A percentile compares a stretch with the other conserved stretches of the same genome.
Conservation (phyloP, 2,888 invertebrate species). For the Tipula helvola region DNA sequence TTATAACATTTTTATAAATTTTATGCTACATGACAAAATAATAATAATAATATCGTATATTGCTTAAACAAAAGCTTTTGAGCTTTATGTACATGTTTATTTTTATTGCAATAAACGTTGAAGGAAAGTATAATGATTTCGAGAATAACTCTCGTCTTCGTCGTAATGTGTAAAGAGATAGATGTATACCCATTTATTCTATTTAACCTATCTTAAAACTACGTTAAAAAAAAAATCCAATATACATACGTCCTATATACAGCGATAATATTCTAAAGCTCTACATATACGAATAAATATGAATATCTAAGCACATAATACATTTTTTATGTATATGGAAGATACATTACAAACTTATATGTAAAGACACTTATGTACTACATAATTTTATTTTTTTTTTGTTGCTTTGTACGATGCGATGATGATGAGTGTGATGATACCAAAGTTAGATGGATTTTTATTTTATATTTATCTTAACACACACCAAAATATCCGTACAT, state of each 20-base stretch:
- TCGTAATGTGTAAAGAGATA: not conserved
- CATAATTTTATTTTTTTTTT: not conserved
- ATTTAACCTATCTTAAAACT: not conserved
- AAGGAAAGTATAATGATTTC: not conserved
- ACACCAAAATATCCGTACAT: not conserved
- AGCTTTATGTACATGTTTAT: not conserved
- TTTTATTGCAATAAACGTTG: not conserved
- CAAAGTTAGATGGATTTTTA: not conserved
- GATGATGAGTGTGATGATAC: slow-evolving; percentile 4
- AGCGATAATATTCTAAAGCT: not conserved
- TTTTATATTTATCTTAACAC: not conserved
- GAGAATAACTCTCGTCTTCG: not conserved
- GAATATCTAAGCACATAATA: not conserved
- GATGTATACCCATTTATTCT: not conserved
- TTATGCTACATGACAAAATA: not conserved
- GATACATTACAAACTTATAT: not conserved
- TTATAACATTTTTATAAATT: not conserved
- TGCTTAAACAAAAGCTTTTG: not conserved
- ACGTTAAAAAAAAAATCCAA: not conserved
- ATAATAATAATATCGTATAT: not conserved
- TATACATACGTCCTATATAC: not conserved
- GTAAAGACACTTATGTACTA: not conserved
- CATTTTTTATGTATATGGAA: not conserved
- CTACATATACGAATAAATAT: not conserved
- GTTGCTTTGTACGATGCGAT: not conserved